Evolutionary conservation across 1,140 invertebrate genomes (phyloP).

Genomic region (Anoplophora glabripennis): DNA sequence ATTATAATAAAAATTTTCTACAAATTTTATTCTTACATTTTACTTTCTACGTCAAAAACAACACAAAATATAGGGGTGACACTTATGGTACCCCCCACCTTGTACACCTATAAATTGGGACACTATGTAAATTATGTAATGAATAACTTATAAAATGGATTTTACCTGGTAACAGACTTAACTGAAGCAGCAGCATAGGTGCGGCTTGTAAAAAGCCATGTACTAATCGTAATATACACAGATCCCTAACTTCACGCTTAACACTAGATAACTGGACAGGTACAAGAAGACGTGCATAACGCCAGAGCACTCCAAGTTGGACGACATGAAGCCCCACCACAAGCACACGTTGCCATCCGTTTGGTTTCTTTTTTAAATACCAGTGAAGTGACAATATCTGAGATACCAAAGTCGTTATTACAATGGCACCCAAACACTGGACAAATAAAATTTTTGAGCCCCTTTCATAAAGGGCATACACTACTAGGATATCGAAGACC

Average conservation of each 20-base stretch:
- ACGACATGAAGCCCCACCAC: constrained; percentile 69
- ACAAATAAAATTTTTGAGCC: constrained; percentile 59
- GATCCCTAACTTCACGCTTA: constrained; percentile 74
- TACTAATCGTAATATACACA: constrained; percentile 74
- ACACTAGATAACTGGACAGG: constrained; percentile 80
- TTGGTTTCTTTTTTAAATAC: constrained; percentile 49
- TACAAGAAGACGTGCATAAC: constrained; percentile 83
- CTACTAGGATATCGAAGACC: constrained; percentile 82
- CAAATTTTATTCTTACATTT: no score
- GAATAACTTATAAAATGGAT: no score
- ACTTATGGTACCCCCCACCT: no score
- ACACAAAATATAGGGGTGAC: no score
- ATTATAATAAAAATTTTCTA: no score
- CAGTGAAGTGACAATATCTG: constrained; percentile 63
- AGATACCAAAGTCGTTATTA: constrained; percentile 68
- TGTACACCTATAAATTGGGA: no score
- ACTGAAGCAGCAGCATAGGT: constrained; percentile 80
- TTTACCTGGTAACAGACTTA: constrained; percentile 69
- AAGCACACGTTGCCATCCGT: constrained; percentile 45
- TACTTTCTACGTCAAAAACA: no score
- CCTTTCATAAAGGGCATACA: constrained; percentile 73
- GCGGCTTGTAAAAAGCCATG: constrained; percentile 86
- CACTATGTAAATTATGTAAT: no score
- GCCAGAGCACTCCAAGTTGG: constrained; percentile 82
- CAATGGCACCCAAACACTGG: constrained; percentile 65